A percentile compares a stretch with the other conserved stretches of the same genome.
Evolutionary conservation across 64 coral and sea anemone genomes (phyloP).

Genomic region (Trachythela sp.): DNA sequence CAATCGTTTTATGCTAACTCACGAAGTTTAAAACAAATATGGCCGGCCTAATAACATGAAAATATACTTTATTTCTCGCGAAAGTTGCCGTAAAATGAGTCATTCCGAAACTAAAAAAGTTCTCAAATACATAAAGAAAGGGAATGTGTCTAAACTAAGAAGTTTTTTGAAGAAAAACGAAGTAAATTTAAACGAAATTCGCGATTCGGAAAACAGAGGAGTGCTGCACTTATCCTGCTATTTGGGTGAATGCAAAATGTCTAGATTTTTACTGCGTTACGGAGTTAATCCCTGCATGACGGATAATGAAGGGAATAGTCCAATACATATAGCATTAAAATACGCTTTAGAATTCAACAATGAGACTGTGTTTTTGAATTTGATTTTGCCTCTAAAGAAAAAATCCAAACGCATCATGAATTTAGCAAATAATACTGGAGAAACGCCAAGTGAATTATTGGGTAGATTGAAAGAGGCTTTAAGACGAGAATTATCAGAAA

Average conservation of each 20-base stretch:
- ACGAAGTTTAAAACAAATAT: too few species aligned
- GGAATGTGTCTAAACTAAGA: constrained; percentile 64
- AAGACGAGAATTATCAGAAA: constrained; percentile 24
- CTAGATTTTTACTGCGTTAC: constrained; percentile 53
- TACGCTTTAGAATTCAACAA: constrained; percentile 49
- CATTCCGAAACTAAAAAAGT: constrained; percentile 57
- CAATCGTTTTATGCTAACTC: too few species aligned
- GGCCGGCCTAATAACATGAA: background rate
- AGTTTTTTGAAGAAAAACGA: constrained; percentile 65
- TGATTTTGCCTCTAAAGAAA: constrained; percentile 68
- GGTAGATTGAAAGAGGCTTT: constrained; percentile 44
- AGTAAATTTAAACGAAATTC: constrained; percentile 38
- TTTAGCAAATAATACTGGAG: constrained; percentile 41
- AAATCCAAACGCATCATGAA: constrained; percentile 22
- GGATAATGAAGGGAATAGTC: constrained; percentile 64
- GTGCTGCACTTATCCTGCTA: constrained; percentile 68
- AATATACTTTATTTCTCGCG: background rate
- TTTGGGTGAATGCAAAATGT: constrained; percentile 68
- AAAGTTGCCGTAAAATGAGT: constrained; percentile 13
- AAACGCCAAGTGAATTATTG: constrained; percentile 48
- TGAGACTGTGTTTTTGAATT: constrained; percentile 36
- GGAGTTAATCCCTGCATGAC: constrained; percentile 53
- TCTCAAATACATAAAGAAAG: constrained; percentile 64
- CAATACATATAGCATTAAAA: constrained; percentile 76
- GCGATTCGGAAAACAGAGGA: constrained; percentile 46